A percentile compares a stretch with the other conserved stretches of the same genome.
Conservation (phyloP, 2,113 vertebrate genomes). For the Melozone crissalis region DNA sequence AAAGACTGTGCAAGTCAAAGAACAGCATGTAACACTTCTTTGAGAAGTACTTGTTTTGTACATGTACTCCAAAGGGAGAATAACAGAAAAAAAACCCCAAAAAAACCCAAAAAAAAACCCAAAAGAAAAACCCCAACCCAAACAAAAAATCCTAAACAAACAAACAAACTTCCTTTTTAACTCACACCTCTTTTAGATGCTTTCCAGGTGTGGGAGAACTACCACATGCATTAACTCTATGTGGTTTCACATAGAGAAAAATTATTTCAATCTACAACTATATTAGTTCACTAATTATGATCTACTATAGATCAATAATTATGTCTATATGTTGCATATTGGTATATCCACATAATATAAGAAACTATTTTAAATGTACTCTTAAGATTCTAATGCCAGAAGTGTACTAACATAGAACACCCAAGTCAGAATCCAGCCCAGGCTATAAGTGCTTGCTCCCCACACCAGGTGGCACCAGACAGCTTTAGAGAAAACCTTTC, state of each 20-base stretch:
- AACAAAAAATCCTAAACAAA: background rate
- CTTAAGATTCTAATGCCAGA: background rate
- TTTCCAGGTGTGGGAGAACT: background rate
- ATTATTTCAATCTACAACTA: background rate
- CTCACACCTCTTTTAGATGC: background rate
- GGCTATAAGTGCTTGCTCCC: background rate
- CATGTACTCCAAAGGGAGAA: background rate
- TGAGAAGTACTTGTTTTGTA: background rate
- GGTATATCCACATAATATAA: background rate
- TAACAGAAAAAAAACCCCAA: background rate
- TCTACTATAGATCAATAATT: background rate
- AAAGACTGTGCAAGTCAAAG: background rate
- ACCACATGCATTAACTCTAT: background rate
- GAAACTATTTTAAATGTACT: background rate
- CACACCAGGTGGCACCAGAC: constrained; percentile 51
- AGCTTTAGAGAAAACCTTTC: constrained; percentile 21
- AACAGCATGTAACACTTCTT: background rate
- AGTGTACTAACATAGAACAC: background rate
- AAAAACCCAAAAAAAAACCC: background rate
- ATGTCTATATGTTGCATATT: background rate
- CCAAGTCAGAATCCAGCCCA: background rate
- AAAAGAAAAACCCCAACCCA: background rate
- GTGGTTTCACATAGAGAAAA: background rate
- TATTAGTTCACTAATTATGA: too few species aligned
- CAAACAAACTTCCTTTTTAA: background rate